Evolutionary conservation across 2,888 invertebrate genomes (phyloP), one percentile per base, ranked within the genome.

Genomic region (Alcis repandata): DNA sequence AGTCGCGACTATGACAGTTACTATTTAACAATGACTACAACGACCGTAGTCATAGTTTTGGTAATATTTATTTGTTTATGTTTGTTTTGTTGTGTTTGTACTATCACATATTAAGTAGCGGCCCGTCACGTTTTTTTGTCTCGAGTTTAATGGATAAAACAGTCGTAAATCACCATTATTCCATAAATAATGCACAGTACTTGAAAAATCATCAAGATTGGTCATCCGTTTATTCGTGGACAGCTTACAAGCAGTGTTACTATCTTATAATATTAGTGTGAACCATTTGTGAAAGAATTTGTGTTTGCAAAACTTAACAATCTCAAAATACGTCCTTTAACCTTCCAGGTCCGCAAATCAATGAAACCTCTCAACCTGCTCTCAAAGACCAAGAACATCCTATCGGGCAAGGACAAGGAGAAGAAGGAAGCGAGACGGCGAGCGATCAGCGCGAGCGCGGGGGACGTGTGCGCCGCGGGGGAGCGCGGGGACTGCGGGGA

Each of bases 381-480:
- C 0, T 84, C 88, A 0, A 88, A 85, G 61, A 90, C 92, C 1
- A 87, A 84, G 71, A 75, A 90, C 75, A 89, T 91, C 56, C 69
- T 90, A 11, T 77, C 80, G 0, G 88, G 90, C 0, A 86, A 83
- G 52, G 82, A 85, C 15, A 71, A 67, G 0, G 72, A 63, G 63
- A 70, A 79, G 70, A 69, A 82, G 69, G 77, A 82, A 68, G 79
- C 80, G 69, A 79, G 76, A 68, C 81, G 79, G 65, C 75, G 81
- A 77, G 86, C 85, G 74, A 77, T 80, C 79, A 88, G 86, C 80
- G 87, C 86, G 46, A 89, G 85, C 83, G 87, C 79, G 43, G 77
- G 88, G 74, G 94, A 97, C 79, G 91, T 94, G 69, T 88, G 60
- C 67, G 70, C 57, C 17, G 56, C 36, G 7, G 48, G 36, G 79